Evolutionary conservation across 2,797 vertebrate species (phyloP).

Genomic region (Channa striata): DNA sequence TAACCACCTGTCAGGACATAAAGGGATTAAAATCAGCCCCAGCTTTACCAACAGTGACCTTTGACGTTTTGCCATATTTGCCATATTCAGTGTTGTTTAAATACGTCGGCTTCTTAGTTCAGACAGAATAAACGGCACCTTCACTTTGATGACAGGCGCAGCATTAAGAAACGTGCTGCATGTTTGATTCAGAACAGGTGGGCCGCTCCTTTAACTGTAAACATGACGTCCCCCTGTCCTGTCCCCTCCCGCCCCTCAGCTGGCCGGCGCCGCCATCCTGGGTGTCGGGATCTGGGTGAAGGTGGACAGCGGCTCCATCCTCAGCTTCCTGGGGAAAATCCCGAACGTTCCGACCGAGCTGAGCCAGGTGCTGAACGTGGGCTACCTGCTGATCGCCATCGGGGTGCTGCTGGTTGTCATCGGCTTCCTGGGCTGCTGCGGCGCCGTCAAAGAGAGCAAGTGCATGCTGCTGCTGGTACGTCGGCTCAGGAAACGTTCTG

Average conservation of each 20-base stretch:
- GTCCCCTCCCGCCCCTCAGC: slow-evolving; percentile 58
- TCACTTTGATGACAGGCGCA: too few relatives aligned
- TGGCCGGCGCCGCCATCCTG: slow-evolving; percentile 83
- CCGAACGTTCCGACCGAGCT: slow-evolving; percentile 60
- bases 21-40: too few relatives aligned
- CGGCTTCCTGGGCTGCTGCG: slow-evolving; percentile 88
- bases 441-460: slow-evolving; percentile 82
- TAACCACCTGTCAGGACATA: too few relatives aligned
- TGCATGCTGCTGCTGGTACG: slow-evolving; percentile 87
- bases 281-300: slow-evolving; percentile 89
- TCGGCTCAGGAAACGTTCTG: background rate
- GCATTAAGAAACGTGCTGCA: too few relatives aligned
- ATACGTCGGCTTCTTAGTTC: too few relatives aligned
- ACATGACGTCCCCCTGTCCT: background rate
- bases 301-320: slow-evolving; percentile 84
- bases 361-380: slow-evolving; percentile 83
- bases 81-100: too few relatives aligned
- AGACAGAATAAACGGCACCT: too few relatives aligned
- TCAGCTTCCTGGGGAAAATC: slow-evolving; percentile 73
- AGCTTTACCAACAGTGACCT: too few relatives aligned
- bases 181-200: too few relatives aligned
- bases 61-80: too few relatives aligned
- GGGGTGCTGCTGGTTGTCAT: slow-evolving; percentile 83
- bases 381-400: slow-evolving; percentile 86
- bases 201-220: background rate